Evolutionary conservation across 53 echinoderm and acorn worm genomes (phyloP).

Genomic region (Apostichopus leukothele): DNA sequence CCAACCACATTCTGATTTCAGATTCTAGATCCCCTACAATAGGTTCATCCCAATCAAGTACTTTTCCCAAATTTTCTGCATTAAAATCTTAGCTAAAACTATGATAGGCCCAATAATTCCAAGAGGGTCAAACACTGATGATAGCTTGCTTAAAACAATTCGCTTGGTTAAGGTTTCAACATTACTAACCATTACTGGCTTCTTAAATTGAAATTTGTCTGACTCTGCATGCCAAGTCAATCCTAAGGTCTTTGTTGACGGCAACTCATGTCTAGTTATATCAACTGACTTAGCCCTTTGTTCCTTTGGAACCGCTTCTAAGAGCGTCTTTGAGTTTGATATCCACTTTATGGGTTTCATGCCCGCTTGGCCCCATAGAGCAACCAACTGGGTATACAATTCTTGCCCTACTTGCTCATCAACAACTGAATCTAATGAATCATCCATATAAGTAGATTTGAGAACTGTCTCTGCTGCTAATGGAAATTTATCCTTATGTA

Average conservation of each 20-base stretch:
- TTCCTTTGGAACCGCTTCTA: slow-evolving; percentile 53
- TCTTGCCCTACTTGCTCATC: slow-evolving; percentile 13
- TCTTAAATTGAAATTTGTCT: too few species aligned
- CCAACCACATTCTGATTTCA: background rate
- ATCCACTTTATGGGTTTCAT: slow-evolving; percentile 63
- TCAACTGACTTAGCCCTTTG: slow-evolving; percentile 58
- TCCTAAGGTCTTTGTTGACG: slow-evolving; percentile 54
- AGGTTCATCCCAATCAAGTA: slow-evolving; percentile 9
- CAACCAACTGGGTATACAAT: background rate
- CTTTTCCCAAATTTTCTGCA: slow-evolving; percentile 21
- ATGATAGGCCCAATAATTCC: background rate
- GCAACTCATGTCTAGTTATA: slow-evolving; percentile 44
- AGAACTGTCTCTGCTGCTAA: slow-evolving; percentile 40
- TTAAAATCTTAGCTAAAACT: background rate
- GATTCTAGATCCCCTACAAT: background rate
- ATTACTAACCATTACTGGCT: too few species aligned
- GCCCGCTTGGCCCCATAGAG: slow-evolving; percentile 41
- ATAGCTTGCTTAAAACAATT: slow-evolving; percentile 10
- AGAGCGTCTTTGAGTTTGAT: slow-evolving; percentile 59
- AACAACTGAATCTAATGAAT: too few species aligned
- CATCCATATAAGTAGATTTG: slow-evolving; percentile 14
- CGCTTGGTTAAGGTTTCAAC: too few species aligned
- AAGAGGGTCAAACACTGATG: background rate
- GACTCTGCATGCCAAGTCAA: too few species aligned
- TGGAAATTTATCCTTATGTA: slow-evolving; percentile 20